These are phyloP conservation scores for Epinephelus moara DNA, from an alignment of 2,113 vertebrate species.

Conservation along the genomic window DNA sequence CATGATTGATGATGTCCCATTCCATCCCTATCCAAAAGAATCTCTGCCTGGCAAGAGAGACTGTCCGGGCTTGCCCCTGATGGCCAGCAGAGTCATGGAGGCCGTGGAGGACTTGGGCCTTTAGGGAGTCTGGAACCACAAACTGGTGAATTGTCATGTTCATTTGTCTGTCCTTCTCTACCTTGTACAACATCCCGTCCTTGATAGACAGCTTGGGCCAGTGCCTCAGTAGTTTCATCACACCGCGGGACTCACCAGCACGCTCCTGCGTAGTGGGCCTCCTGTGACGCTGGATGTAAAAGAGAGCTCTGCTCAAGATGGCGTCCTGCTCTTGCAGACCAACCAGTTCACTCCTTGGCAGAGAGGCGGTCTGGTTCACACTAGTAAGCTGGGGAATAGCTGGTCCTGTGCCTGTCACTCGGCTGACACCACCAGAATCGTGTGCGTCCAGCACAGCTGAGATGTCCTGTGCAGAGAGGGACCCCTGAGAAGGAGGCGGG, in stretches of 20 bases:
- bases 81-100: conserved; percentile 30
- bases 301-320: background rate
- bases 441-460: background rate
- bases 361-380: background rate
- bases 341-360: background rate
- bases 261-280: conserved; percentile 6
- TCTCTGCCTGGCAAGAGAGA: conserved; percentile 30
- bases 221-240: background rate
- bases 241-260: conserved; percentile 1
- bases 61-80: conserved; percentile 20
- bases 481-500: background rate
- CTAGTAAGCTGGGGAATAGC: background rate
- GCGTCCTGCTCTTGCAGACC: conserved; percentile 26
- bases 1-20: conserved; percentile 6
- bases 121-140: conserved; percentile 16
- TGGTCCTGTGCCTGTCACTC: background rate
- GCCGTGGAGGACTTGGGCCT: background rate
- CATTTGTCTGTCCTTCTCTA: conserved; percentile 11
- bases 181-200: conserved; percentile 4
- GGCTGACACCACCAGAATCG: background rate
- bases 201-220: conserved; percentile 4
- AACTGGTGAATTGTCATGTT: conserved; percentile 15
- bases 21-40: conserved; percentile 52
- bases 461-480: background rate
- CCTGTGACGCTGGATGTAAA: background rate